Evolutionary conservation across 64 coral and sea anemone species (phyloP).

Genomic region (Montipora sp.): DNA sequence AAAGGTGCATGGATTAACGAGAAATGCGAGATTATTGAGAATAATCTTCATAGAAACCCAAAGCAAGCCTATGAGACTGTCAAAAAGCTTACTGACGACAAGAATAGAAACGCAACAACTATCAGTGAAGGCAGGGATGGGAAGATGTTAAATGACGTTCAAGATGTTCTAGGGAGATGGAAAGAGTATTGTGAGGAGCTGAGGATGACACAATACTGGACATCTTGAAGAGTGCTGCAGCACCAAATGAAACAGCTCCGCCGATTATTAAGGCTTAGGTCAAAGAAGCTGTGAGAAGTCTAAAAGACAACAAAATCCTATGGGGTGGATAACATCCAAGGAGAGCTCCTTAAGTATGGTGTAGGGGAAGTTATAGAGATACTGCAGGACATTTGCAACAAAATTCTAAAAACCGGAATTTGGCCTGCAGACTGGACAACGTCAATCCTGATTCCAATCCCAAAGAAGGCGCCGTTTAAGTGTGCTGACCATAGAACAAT

Average conservation of each 20-base stretch:
- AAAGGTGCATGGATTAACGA: no score
- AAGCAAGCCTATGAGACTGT: no score
- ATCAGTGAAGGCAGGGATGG: no score
- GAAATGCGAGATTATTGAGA: no score
- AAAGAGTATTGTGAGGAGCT: no score
- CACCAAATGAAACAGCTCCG: neutral
- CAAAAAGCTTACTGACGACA: no score
- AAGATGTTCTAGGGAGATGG: no score
- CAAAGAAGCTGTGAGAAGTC: neutral
- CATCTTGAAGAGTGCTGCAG: neutral
- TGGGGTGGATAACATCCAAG: neutral
- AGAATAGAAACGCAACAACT: no score
- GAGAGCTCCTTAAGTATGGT: neutral
- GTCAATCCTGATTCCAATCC: conserved; percentile 20
- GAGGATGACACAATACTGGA: neutral
- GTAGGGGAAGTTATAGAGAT: no score
- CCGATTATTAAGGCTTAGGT: neutral
- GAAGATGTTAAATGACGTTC: no score
- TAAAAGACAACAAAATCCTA: neutral
- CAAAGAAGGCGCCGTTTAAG: neutral
- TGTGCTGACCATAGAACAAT: conserved; percentile 19
- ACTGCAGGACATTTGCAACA: no score
- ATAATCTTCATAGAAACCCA: no score
- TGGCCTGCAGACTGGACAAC: conserved; percentile 25
- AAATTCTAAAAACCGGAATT: neutral